Evolutionary conservation across 2,888 invertebrate genomes (phyloP).

Genomic region (Pollenia labialis): DNA sequence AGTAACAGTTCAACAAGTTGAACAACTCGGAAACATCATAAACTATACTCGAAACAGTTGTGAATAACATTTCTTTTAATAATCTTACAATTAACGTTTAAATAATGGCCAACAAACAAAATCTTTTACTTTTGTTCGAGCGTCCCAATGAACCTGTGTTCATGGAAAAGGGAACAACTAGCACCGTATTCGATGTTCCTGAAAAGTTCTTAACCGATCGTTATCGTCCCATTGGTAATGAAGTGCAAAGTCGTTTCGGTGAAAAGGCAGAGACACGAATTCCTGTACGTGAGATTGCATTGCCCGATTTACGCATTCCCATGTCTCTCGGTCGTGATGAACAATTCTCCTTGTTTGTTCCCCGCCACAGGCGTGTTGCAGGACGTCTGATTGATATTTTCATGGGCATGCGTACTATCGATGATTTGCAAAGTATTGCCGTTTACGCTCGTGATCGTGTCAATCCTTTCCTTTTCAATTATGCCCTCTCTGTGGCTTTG

Average conservation of each 20-base stretch:
- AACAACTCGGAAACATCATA: not conserved
- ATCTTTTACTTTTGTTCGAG: constrained; percentile 88
- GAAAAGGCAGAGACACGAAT: constrained; percentile 85
- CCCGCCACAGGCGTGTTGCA: constrained; percentile 88
- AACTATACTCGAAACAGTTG: not conserved
- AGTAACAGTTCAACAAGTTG: constrained; percentile 17
- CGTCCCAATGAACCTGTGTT: constrained; percentile 91
- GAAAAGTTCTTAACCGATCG: constrained; percentile 86
- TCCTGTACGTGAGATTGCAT: constrained; percentile 86
- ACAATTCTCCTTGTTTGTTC: constrained; percentile 89
- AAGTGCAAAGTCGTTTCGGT: constrained; percentile 86
- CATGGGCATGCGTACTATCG: constrained; percentile 88
- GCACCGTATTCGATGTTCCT: constrained; percentile 87
- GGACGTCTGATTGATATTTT: constrained; percentile 88
- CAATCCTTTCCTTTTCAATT: constrained; percentile 92
- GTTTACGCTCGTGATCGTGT: constrained; percentile 89
- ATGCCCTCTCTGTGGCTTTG: constrained; percentile 90
- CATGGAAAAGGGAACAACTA: constrained; percentile 89
- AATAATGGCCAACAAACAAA: constrained; percentile 86
- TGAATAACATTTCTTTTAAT: not conserved
- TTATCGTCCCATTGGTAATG: constrained; percentile 84
- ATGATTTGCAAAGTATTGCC: constrained; percentile 88
- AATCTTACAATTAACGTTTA: too few species aligned
- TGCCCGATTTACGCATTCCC: constrained; percentile 88
- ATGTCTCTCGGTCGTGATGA: constrained; percentile 87